These are phyloP conservation scores for Leucozona laternaria DNA, from an alignment of 2,888 invertebrate genomes.

Conservation along the genomic window DNA sequence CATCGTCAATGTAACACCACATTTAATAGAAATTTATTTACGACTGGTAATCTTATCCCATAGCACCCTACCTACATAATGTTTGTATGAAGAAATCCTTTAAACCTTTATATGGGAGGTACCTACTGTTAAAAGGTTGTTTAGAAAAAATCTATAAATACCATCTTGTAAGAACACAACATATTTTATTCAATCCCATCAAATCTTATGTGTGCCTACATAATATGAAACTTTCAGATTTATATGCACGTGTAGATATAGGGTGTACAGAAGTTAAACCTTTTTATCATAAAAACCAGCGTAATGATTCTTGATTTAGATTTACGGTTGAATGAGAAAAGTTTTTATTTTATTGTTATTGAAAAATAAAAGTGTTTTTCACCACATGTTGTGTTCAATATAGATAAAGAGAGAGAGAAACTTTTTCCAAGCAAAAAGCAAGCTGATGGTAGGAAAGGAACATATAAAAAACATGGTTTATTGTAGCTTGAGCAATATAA, in stretches of 20 bases:
- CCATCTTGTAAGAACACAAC: not conserved
- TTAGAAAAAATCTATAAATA: not conserved
- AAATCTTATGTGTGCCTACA: not conserved
- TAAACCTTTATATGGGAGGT: not conserved
- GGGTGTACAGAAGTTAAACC: not conserved
- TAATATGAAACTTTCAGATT: not conserved
- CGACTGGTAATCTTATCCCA: too few species aligned
- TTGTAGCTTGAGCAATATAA: not conserved
- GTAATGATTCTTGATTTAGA: conserved; percentile 11
- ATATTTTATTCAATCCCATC: conserved; percentile 1
- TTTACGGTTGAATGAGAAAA: not conserved
- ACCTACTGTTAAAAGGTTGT: not conserved
- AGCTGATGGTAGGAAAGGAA: not conserved
- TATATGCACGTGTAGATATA: not conserved
- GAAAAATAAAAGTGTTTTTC: conserved; percentile 19
- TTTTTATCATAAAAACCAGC: conserved; percentile 10
- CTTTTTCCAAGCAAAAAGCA: not conserved
- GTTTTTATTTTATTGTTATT: conserved; percentile 13
- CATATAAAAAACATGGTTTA: not conserved
- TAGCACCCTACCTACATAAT: too few species aligned
- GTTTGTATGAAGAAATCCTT: too few species aligned
- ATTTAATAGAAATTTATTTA: too few species aligned
- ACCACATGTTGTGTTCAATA: not conserved
- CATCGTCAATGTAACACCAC: too few species aligned
- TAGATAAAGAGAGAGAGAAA: not conserved